Base-by-base conservation (phyloP, 2,888 invertebrate species). In the Megaustenia siamemsis region DNA sequence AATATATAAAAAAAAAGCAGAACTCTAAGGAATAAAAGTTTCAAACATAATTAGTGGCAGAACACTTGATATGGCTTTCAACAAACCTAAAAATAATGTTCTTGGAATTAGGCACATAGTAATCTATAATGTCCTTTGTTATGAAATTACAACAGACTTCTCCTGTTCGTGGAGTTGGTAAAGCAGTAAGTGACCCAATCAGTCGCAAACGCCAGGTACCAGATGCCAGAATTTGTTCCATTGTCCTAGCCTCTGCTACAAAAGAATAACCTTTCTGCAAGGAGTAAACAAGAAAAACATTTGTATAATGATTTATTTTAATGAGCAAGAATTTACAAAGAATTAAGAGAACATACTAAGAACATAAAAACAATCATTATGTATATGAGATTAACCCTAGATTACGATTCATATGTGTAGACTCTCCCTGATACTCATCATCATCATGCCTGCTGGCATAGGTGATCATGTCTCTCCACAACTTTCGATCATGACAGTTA, bases 221-320 rank as follows among this genome's bases (percentile, higher is more conserved):
- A 66, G 90, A 86, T 69, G 89, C 87, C 43, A 93, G 84, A 10
- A 93, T 89, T 77, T 91, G 90, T 53, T 93, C 93, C 10, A 88
- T 87, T 0, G 93, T 92, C 6, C 93, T 89, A 10, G 93, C 93
- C 83, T 93, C 93, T 32, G 93, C 93, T 63, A 94, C 90, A 89
- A 94, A 93, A 15, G 93, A 94, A 89, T 94, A 94, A 0, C 94
- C 94, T 88, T 89, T 91, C 93, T 93, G 89, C 43, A 38, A 35
- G 28, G 38, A 45, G 56, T 81, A 38, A 43, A 10, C 35, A 60
- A 38, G 43, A 82, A 6, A 45, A 38, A 80, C n/a, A n/a, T n/a
- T n/a, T n/a, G n/a, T n/a, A n/a, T 45, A 6, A n/a, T 24, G 18
- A 43, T n/a, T 63, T 63, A 8, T n/a, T 21, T 8, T 18, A n/a